These are phyloP conservation scores for Papilio helenus DNA, from an alignment of 1,140 invertebrate species.

Conservation along the genomic window DNA sequence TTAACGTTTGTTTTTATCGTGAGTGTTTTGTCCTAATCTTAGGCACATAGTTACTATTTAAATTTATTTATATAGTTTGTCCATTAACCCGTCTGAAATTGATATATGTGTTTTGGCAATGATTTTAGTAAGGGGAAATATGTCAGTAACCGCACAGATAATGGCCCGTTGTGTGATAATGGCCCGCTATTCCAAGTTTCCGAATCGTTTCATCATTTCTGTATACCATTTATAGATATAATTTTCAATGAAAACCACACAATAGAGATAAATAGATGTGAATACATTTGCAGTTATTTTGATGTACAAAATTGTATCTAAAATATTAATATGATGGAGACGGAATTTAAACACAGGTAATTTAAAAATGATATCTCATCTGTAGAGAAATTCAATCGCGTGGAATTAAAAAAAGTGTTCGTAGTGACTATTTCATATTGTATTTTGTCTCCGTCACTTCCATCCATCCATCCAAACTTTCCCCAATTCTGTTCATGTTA, in stretches of 20 bases:
- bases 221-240: not conserved
- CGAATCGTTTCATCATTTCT: not conserved
- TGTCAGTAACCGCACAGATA: conserved; percentile 9
- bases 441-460: too few species aligned
- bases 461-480: not conserved
- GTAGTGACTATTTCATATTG: too few species aligned
- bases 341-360: too few species aligned
- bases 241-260: not conserved
- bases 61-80: not conserved
- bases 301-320: not conserved
- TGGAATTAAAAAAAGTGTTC: too few species aligned
- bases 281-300: not conserved
- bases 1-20: too few species aligned
- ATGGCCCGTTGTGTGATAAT: not conserved
- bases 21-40: too few species aligned
- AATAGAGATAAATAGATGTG: not conserved
- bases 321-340: not conserved
- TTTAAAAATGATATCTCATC: too few species aligned
- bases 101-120: not conserved
- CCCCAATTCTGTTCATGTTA: not conserved
- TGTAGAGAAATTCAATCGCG: too few species aligned
- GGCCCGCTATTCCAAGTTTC: not conserved
- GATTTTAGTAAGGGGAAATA: not conserved
- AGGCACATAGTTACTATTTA: too few species aligned
- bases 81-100: not conserved